Evolutionary conservation across 2,888 invertebrate genomes (phyloP), one percentile per base, ranked within the genome.

Genomic region (Acrobasis consociella): DNA sequence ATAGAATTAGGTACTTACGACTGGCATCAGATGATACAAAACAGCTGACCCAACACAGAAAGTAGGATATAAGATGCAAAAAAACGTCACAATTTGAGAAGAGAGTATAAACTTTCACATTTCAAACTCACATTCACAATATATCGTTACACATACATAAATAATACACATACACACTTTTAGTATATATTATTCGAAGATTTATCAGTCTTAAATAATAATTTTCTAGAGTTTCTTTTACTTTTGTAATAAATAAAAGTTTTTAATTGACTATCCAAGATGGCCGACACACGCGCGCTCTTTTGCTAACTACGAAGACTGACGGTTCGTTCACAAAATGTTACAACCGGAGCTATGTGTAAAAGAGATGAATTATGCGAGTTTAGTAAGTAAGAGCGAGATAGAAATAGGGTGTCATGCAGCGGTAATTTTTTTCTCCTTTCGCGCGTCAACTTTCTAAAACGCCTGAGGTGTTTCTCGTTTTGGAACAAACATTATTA

Each of bases 341-440:
- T 75, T 80, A 73, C 72, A 77, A 77, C 76, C 76, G 76, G 76
- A 80, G 77, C 77, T 81, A 71, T 80, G 75, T 68, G 87, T 73
- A 63, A 72, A 77, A 89, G 78, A 78, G 85, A 86, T 16, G 71
- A 69, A 58, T 68, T 50, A 82, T 80, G 51, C 58, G n/a, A 39
- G 66, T 71, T 62, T 37, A 3, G 3, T 37, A 60, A 65, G 74
- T 70, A 63, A 69, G 80, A 91, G 66, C 65, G 81, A 76, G 86
- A 85, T 51, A 67, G 75, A 65, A 81, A 85, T 77, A 85, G 78
- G 79, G 80, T 84, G 82, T 83, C 80, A 75, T 84, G 82, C 91
- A 91, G 91, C 91, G 91, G 91, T 91, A 90, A 75, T 86, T 86
- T 92, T 87, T 91, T 90, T 87, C 85, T 82, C 89, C 89, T 89